Base-by-base conservation (phyloP, 1,140 invertebrate species). In the Drosophila ercepeae region DNA sequence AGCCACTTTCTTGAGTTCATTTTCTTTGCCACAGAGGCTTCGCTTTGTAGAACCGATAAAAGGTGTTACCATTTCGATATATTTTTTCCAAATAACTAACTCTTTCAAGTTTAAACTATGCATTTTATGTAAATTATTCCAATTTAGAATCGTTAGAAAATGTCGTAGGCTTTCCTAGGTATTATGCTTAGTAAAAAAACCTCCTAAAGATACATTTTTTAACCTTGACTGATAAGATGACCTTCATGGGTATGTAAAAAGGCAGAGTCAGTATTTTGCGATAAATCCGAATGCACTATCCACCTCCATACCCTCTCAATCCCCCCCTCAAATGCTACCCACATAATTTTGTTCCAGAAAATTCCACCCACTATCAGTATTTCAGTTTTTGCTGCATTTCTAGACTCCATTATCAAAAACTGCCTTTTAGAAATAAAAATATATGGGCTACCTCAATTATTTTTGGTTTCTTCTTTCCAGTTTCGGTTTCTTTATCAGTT, bases 1-100 rank as follows among this genome's bases (percentile, higher is more conserved):
- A n/a, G 39, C 58, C 39, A 61, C 41, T 32, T 52, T 52, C 4
- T 6, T 8, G 49, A 52, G 48, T 60, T 60, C 11, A 52, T 60
- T 60, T 52, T 42, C 23, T 5, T 49, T 29, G 52, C 13, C 18
- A 42, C 13, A 39, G 51, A 11, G 29, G 2, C 21, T 34, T 21
- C 39, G 27, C n/a, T 55, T 13, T 45, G 14, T 39, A 7, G 16
- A 13, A 16, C 6, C 4, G 14, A 16, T 3, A 39, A 39, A 39
- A 14, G 36, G 7, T 7, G 1, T 16, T 39, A 16, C 2, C 16
- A 39, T 39, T 39, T 14, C 16, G n/a, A 39, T 32, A 32, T 32
- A 32, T 32, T 32, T 32, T n/a, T n/a, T n/a, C n/a, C n/a, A n/a
- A n/a, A n/a, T n/a, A n/a, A n/a, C n/a, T n/a, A n/a, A n/a, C n/a